These are phyloP conservation scores for Electrophaes corylata DNA, from an alignment of 2,888 invertebrate species.

Conservation along the genomic window DNA sequence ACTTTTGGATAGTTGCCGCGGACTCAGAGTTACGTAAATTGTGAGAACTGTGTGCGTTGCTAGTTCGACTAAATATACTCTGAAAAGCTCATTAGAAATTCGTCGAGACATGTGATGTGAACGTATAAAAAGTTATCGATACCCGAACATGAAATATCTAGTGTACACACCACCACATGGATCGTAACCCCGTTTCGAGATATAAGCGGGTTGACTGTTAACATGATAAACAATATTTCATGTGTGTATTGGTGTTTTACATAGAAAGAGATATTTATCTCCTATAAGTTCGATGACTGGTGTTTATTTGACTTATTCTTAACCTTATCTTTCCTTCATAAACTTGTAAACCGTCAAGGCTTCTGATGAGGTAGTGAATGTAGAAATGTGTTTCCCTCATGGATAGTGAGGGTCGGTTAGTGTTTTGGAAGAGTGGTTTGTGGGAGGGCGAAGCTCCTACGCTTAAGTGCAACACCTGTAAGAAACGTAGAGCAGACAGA, in stretches of 20 bases:
- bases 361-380: conserved; percentile 18
- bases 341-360: conserved; percentile 25
- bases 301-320: conserved; percentile 8
- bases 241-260: conserved; percentile 48
- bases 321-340: neutral
- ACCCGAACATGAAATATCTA: conserved; percentile 50
- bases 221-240: conserved; percentile 53
- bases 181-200: conserved; percentile 54
- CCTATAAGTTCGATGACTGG: conserved; percentile 40
- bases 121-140: conserved; percentile 42
- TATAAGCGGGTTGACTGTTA: conserved; percentile 53
- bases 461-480: conserved; percentile 74
- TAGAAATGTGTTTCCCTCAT: conserved; percentile 57
- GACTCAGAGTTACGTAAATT: conserved; percentile 68
- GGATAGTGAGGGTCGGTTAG: conserved; percentile 77
- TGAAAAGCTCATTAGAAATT: conserved; percentile 14
- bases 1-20: conserved; percentile 60
- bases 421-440: conserved; percentile 78
- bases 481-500: conserved; percentile 74
- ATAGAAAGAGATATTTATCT: conserved; percentile 37
- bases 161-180: conserved; percentile 50
- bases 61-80: conserved; percentile 21
- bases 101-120: conserved; percentile 35
- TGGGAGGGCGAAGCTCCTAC: conserved; percentile 78
- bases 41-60: conserved; percentile 39